Base-by-base conservation (phyloP, 2,797 vertebrate species). In the Takifugu rubripes region DNA sequence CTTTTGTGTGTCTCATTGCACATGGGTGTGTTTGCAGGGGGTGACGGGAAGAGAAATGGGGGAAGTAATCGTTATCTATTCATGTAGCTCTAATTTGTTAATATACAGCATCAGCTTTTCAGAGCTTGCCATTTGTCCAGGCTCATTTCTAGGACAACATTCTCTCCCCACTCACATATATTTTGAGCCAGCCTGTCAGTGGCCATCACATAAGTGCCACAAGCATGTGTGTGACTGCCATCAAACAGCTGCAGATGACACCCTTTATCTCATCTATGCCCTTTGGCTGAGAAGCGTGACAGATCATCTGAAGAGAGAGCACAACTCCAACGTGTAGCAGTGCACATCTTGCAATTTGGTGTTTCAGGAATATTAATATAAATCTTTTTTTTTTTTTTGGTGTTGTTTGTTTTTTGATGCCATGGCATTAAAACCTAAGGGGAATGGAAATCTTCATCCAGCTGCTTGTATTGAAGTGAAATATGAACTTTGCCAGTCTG, bases 211-310 rank as follows among this genome's bases (percentile, higher is more conserved):
- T 46, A 66, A 46, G 59, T 81, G 81, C 84, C 82, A 83, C 64
- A 72, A 66, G 50, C 79, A 84, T 70, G 76, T 86, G 84, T 50
- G 66, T 58, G 64, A 59, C 70, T 60, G 70, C 16, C 56, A 56
- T 76, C 54, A 29, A n/a, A 42, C 85, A 84, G 63, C 70, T 79
- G 75, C 74, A 78, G 77, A 71, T 77, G 82, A 80, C 83, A 53
- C 52, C 25, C 54, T 25, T 4, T 31, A 56, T 66, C 56, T 54
- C 25, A 24, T 66, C 64, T 61, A 17, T 14, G 11, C 14, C 17
- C 52, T 66, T 54, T 62, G 46, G 49, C 7, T 26, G 54, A 54
- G 3, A 8, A 55, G 27, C 55, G 5, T 21, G 36, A 69, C 49
- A 53, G 27, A 52, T 29, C 2, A 17, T n/a, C 42, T 49, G 36